phyloP scores from a whole-genome alignment of 2,888 invertebrate species.

The Eupithecia vulgata region DNA sequence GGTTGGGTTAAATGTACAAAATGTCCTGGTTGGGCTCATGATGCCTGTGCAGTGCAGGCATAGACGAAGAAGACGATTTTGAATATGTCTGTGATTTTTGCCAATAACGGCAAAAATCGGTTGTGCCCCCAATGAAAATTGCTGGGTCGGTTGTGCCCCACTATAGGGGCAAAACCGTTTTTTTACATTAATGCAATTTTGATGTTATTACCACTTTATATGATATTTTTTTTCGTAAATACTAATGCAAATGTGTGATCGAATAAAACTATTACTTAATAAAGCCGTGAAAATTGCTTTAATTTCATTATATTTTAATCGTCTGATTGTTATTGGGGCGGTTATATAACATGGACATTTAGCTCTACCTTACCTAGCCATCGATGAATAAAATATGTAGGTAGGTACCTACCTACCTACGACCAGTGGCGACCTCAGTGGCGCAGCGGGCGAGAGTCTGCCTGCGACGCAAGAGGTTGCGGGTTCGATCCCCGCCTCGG shows the following conservation, averaged over 20 bases:
- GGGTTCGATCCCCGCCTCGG: too few species aligned
- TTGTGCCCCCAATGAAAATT: slow-evolving; percentile 17
- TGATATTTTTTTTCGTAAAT: slow-evolving; percentile 4
- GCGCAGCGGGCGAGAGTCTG: too few species aligned
- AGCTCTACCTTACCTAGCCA: too few species aligned
- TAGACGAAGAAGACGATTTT: slow-evolving; percentile 7
- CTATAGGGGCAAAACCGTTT: neutral
- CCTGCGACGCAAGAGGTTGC: too few species aligned
- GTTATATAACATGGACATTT: too few species aligned
- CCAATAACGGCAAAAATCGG: slow-evolving; percentile 16
- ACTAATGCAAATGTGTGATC: slow-evolving; percentile 7
- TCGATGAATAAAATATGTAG: too few species aligned
- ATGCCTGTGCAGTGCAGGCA: slow-evolving; percentile 19
- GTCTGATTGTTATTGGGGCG: slow-evolving; percentile 3
- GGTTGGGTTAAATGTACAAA: slow-evolving; percentile 13
- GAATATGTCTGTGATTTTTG: slow-evolving; percentile 10
- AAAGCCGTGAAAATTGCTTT: slow-evolving; percentile 7
- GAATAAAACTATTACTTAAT: slow-evolving; percentile 3
- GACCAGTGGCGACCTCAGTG: too few species aligned
- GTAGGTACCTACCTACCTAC: too few species aligned
- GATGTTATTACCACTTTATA: slow-evolving; percentile 3
- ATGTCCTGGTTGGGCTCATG: slow-evolving; percentile 15
- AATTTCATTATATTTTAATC: slow-evolving; percentile 6
- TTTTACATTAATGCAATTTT: slow-evolving; percentile 4
- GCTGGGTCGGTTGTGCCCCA: slow-evolving; percentile 11